Base-by-base conservation (phyloP, 2,888 invertebrate genomes). In the Caenorhabditis wallacei region DNA sequence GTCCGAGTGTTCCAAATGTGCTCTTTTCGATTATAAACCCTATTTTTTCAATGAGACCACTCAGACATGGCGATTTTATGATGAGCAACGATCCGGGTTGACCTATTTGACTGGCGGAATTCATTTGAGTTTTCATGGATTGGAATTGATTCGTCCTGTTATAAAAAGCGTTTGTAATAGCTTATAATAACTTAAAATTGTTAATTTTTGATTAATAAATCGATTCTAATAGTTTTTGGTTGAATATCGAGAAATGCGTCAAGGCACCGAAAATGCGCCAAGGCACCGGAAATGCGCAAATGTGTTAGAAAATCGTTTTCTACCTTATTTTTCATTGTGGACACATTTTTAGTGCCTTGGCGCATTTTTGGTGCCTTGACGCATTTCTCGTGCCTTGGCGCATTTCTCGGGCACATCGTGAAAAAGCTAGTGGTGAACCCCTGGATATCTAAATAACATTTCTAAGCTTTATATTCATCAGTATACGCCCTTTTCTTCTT, bases 41-140 rank as follows among this genome's bases (percentile, higher is more conserved):
- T 56, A 56, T 35, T 56, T 56, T 35, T 56, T 56, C 56, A 56
- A 56, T 10, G 56, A 56, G 35, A 56, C 30, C 2, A 56, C 56
- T 18, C 2, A 35, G 7, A 56, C 30, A 18, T 56, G 56, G 56
- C n/a, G 56, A 18, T 35, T 56, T 35, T 56, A 56, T 18, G 56
- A 56, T 56, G 56, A 56, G 16, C 1, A 18, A 1, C 16, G 35
- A 1, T 4, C 16, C n/a, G 56, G 68, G 20, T 51, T 69, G 11
- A n/a, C 43, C 2, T 69, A 54, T 24, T 8, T 69, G 2, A 69
- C 54, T 1, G 8, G 24, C 3, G 68, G 40, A 20, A 24, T 51
- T 13, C 68, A 69, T 69, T 56, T 69, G 13, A 35, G n/a, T 16
- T 35, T 35, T 22, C 51, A 69, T 54, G 68, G 68, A 22, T 54